Evolutionary conservation across 2,113 vertebrate genomes (phyloP).

Genomic region (Oreocharis arfaki): DNA sequence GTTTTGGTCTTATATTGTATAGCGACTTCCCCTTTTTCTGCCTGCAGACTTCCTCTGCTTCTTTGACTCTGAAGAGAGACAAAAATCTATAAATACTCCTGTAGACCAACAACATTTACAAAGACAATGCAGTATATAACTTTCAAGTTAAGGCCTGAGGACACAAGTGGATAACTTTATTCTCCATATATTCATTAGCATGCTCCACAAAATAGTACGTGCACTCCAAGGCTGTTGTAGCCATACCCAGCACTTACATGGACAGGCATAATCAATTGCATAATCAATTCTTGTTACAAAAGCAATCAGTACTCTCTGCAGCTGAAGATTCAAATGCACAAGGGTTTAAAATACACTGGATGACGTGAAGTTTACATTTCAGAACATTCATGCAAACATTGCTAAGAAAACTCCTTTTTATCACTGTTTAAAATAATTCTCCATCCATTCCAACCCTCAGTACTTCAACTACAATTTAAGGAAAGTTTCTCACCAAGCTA

Average conservation of each 20-base stretch:
- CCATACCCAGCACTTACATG: not conserved
- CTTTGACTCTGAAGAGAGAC: constrained; percentile 81
- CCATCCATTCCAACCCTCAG: not conserved
- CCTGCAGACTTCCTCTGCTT: constrained; percentile 87
- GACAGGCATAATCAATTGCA: not conserved
- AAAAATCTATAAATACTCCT: not conserved
- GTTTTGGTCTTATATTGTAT: constrained; percentile 93
- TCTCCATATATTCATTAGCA: not conserved
- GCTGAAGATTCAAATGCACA: not conserved
- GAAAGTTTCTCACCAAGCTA: not conserved
- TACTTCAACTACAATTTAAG: not conserved
- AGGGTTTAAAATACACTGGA: not conserved
- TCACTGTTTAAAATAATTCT: not conserved
- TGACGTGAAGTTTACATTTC: not conserved
- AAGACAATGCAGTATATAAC: not conserved
- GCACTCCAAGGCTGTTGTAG: not conserved
- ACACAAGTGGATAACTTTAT: not conserved
- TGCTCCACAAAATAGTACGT: not conserved
- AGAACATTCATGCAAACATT: not conserved
- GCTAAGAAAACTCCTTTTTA: not conserved
- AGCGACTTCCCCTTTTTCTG: constrained; percentile 92
- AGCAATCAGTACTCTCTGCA: not conserved
- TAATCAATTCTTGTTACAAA: not conserved
- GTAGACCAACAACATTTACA: not conserved
- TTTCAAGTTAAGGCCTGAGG: not conserved